Conservation (phyloP, 2,113 vertebrate genomes). For the Podarcis cretensis region DNA sequence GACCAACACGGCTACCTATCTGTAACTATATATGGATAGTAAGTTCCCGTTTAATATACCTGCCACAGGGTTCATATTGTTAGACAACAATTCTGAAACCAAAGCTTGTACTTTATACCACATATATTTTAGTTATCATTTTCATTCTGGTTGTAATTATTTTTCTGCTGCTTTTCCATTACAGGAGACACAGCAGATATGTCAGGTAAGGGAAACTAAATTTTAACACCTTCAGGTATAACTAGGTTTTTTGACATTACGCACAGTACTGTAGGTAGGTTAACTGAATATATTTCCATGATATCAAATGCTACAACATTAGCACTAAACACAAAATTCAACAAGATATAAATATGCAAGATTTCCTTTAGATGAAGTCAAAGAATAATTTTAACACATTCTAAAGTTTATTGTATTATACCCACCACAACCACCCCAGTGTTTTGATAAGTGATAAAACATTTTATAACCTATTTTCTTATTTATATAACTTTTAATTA, state of each 20-base stretch:
- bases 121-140: conserved; percentile 58
- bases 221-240: conserved; percentile 67
- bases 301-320: conserved; percentile 37
- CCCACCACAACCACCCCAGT: background rate
- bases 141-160: conserved; percentile 72
- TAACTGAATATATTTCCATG: conserved; percentile 43
- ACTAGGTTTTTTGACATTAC: conserved; percentile 47
- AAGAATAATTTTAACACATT: conserved; percentile 30
- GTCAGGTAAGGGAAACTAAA: conserved; percentile 89
- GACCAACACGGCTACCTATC: no score
- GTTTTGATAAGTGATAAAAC: conserved; percentile 34
- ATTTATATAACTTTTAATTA: background rate
- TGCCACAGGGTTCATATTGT: conserved; percentile 30
- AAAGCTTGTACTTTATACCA: conserved; percentile 58
- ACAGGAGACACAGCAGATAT: conserved; percentile 97
- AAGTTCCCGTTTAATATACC: conserved; percentile 32
- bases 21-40: background rate
- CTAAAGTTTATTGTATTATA: conserved; percentile 4
- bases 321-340: conserved; percentile 46
- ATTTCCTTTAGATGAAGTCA: conserved; percentile 19
- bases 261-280: conserved; percentile 48
- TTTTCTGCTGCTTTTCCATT: conserved; percentile 79
- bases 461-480: conserved; percentile 20
- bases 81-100: conserved; percentile 44
- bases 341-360: conserved; percentile 34